Conservation (phyloP, 1,140 invertebrate genomes). For the Gonioctena quinquepunctata region DNA sequence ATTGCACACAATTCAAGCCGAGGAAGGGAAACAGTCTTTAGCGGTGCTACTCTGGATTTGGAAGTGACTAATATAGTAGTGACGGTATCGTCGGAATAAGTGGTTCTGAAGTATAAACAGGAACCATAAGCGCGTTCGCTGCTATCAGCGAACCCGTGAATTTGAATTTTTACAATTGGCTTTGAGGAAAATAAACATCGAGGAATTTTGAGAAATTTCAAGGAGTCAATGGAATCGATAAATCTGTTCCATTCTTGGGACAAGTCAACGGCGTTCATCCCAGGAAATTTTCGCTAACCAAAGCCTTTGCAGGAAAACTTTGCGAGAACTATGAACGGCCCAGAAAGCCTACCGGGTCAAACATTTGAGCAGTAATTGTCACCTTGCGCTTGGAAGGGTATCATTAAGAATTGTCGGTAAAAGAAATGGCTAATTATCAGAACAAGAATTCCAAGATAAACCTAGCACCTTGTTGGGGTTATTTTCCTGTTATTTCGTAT, state of each 20-base stretch:
- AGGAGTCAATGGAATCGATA: neutral
- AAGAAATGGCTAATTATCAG: conserved; percentile 19
- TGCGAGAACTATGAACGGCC: conserved; percentile 30
- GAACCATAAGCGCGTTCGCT: conserved; percentile 41
- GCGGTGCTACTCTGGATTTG: conserved; percentile 38
- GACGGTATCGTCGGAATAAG: neutral
- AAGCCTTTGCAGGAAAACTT: conserved; percentile 34
- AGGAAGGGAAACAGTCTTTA: conserved; percentile 40
- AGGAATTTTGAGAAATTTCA: conserved; percentile 11
- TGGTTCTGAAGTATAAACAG: conserved; percentile 50
- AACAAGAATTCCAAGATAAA: conserved; percentile 5
- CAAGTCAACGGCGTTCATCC: conserved; percentile 28
- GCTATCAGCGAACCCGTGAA: conserved; percentile 45
- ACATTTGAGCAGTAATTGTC: conserved; percentile 23
- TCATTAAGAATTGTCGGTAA: conserved; percentile 37
- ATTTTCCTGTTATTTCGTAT: conserved; percentile 8
- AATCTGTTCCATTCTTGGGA: conserved; percentile 36
- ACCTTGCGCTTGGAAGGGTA: neutral
- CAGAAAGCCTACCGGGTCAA: conserved; percentile 37
- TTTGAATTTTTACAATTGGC: conserved; percentile 11
- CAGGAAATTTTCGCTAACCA: conserved; percentile 27
- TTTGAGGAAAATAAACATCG: neutral
- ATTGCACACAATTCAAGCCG: conserved; percentile 33
- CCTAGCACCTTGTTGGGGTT: conserved; percentile 9
- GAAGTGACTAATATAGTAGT: conserved; percentile 10